phyloP scores from a whole-genome alignment of 2,797 vertebrate genomes.

The Pseudotriccus pelzelni region DNA sequence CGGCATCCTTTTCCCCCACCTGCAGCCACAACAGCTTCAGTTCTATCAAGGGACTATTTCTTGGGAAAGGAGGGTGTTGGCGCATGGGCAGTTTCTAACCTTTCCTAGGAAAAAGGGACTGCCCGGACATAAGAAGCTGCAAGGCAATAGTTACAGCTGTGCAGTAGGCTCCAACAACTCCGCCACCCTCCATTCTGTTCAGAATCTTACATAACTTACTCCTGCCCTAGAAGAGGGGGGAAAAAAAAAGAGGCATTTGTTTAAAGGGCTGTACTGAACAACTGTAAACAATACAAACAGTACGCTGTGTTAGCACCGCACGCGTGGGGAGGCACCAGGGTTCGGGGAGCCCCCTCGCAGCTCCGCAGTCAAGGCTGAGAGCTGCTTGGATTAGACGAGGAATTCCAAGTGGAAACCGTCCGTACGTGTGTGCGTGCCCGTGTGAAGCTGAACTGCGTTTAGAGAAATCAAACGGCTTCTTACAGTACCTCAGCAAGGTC shows the following conservation, averaged over 20 bases:
- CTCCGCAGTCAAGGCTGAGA: neutral
- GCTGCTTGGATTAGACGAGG: constrained; percentile 56
- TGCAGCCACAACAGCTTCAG: neutral
- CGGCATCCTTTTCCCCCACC: neutral
- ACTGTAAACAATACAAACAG: neutral
- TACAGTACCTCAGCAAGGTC: neutral
- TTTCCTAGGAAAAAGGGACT: neutral
- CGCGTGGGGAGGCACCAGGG: rapidly evolving
- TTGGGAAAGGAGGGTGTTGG: neutral
- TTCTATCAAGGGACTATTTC: neutral
- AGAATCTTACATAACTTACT: neutral
- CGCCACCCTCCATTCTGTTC: neutral
- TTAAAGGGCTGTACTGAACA: neutral
- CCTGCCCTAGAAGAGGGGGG: neutral
- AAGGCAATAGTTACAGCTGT: neutral
- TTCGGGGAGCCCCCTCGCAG: neutral
- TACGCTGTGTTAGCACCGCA: too few relatives aligned
- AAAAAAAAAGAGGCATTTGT: neutral
- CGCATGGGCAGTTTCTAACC: neutral
- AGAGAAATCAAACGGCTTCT: constrained; percentile 65
- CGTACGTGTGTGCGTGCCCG: neutral
- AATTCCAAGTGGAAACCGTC: constrained; percentile 66
- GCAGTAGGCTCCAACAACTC: neutral
- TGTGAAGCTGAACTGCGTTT: neutral
- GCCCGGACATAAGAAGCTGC: neutral